A percentile compares a stretch with the other conserved stretches of the same genome.
Conservation (phyloP, 2,797 vertebrate species). For the Tenualosa ilisha region DNA sequence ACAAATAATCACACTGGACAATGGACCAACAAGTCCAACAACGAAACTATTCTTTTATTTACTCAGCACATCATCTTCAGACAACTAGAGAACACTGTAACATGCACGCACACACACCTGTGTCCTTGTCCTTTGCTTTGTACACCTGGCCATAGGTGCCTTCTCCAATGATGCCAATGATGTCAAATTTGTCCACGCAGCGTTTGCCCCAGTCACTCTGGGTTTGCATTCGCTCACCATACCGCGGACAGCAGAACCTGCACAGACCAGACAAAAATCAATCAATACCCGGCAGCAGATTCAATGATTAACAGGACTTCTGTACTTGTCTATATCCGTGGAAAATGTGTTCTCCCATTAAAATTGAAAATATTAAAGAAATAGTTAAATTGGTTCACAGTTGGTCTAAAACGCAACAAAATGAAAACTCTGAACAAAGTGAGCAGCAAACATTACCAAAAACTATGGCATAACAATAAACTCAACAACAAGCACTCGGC, state of each 20-base stretch:
- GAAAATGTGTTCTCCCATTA: no score
- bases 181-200: conserved; percentile 98
- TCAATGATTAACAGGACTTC: background rate
- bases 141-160: conserved; percentile 98
- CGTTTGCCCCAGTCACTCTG: conserved; percentile 98
- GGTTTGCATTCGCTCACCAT: conserved; percentile 93
- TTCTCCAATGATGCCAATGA: conserved; percentile 97
- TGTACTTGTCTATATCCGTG: background rate
- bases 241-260: conserved; percentile 97
- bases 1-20: no score
- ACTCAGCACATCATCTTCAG: background rate
- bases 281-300: background rate
- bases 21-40: no score
- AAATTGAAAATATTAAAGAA: no score
- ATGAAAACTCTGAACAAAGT: background rate
- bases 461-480: background rate
- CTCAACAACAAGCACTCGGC: background rate
- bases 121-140: conserved; percentile 99
- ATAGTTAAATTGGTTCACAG: no score
- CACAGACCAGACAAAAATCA: background rate
- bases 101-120: conserved; percentile 72
- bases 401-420: no score
- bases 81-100: background rate
- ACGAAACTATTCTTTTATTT: no score
- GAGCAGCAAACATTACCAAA: background rate